Conservation (phyloP, 2,113 vertebrate species). For the Ailurus styani region DNA sequence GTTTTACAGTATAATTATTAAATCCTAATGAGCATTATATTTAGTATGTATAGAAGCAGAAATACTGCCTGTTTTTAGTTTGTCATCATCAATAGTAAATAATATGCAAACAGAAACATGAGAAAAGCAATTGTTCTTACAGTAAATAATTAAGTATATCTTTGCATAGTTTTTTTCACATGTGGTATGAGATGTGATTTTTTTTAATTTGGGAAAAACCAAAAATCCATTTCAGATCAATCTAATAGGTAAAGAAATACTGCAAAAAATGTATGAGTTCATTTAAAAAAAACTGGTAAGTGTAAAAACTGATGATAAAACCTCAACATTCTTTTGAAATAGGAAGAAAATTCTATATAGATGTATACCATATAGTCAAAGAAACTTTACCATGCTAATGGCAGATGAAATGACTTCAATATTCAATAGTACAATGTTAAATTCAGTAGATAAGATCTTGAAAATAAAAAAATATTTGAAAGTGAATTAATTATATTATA, state of each 20-base stretch:
- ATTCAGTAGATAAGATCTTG: conserved; percentile 25
- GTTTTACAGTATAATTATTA: conserved; percentile 53
- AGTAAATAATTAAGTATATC: conserved; percentile 60
- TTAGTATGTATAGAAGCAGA: conserved; percentile 55
- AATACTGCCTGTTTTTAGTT: conserved; percentile 63
- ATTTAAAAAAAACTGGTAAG: conserved; percentile 47
- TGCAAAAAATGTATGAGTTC: conserved; percentile 62
- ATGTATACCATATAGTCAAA: conserved; percentile 23
- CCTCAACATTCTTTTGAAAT: conserved; percentile 52
- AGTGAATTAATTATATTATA: conserved; percentile 60
- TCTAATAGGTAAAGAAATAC: conserved; percentile 63
- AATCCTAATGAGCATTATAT: conserved; percentile 52
- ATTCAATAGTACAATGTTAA: conserved; percentile 47
- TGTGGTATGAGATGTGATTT: conserved; percentile 59
- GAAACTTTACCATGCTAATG: background rate
- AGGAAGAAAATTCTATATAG: conserved; percentile 55
- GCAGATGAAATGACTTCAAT: conserved; percentile 60
- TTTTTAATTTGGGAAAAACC: conserved; percentile 67
- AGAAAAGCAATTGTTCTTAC: conserved; percentile 59
- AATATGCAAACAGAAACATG: conserved; percentile 59
- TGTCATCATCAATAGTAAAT: conserved; percentile 60
- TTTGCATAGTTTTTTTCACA: conserved; percentile 49
- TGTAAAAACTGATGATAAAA: conserved; percentile 33
- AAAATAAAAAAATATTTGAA: conserved; percentile 66
- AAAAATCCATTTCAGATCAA: conserved; percentile 71